Conservation (phyloP, 2,797 vertebrate species). For the Octomys mimax region DNA sequence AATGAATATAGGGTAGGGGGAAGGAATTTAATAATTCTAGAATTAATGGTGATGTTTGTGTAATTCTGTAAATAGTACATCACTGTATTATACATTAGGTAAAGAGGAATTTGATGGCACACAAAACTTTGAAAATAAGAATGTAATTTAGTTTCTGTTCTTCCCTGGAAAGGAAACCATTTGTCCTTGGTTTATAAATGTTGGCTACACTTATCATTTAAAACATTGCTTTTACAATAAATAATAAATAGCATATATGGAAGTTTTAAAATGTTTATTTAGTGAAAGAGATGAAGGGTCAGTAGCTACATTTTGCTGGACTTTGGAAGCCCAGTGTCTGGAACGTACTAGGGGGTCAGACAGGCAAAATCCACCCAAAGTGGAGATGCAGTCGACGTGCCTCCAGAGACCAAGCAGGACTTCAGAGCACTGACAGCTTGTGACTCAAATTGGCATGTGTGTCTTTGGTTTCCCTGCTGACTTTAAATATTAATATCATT, state of each 20-base stretch:
- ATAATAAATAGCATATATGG: background rate
- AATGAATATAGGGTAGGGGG: background rate
- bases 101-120: background rate
- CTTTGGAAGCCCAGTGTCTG: background rate
- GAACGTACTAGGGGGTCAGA: background rate
- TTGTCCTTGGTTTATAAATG: background rate
- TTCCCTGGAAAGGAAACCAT: background rate
- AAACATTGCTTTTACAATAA: background rate
- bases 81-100: background rate
- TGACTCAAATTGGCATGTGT: background rate
- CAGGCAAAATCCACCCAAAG: background rate
- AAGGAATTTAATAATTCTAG: background rate
- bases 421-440: background rate
- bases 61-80: background rate
- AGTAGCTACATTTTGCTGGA: background rate
- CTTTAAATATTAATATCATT: background rate
- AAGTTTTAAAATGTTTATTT: background rate
- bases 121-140: background rate
- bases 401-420: background rate
- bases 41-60: background rate
- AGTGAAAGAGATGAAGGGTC: background rate
- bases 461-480: background rate
- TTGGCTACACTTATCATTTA: background rate
- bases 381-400: background rate
- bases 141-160: background rate